Evolutionary conservation across 2,888 invertebrate genomes (phyloP).

Genomic region (Icerya purchasi): DNA sequence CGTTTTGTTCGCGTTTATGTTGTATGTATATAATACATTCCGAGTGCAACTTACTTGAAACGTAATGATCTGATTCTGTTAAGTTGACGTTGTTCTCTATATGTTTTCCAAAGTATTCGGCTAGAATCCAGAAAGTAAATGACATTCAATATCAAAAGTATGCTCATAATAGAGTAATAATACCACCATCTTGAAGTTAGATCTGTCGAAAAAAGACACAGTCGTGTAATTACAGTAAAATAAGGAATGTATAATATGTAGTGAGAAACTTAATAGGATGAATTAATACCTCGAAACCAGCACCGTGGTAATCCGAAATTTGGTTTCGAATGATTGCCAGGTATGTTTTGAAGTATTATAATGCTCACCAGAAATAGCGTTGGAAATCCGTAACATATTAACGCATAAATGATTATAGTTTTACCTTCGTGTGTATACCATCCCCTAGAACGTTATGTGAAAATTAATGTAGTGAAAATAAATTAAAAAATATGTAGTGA

Average conservation of each 20-base stretch:
- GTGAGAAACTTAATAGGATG: not conserved
- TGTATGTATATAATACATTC: too few relatives aligned
- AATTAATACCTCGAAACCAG: conserved; percentile 39
- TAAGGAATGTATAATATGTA: too few relatives aligned
- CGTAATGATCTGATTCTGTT: not conserved
- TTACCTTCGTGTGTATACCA: not conserved
- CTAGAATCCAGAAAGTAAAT: conserved; percentile 1
- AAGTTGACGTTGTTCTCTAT: not conserved
- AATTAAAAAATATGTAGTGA: too few relatives aligned
- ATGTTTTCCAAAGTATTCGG: not conserved
- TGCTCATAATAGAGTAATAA: not conserved
- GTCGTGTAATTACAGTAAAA: too few relatives aligned
- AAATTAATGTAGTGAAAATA: too few relatives aligned
- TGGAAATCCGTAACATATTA: conserved; percentile 38
- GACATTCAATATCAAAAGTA: not conserved
- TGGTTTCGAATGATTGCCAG: conserved; percentile 34
- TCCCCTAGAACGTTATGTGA: too few relatives aligned
- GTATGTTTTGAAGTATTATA: conserved; percentile 32
- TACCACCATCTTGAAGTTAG: conserved; percentile 6
- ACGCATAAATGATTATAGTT: conserved; percentile 30
- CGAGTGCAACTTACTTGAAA: not conserved
- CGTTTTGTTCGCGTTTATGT: too few relatives aligned
- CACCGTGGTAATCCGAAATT: conserved; percentile 35
- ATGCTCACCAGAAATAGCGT: conserved; percentile 30
- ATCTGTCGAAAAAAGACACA: too few relatives aligned